phyloP scores from a whole-genome alignment of 1,140 invertebrate genomes.

The Plectrocnemia conspersa region DNA sequence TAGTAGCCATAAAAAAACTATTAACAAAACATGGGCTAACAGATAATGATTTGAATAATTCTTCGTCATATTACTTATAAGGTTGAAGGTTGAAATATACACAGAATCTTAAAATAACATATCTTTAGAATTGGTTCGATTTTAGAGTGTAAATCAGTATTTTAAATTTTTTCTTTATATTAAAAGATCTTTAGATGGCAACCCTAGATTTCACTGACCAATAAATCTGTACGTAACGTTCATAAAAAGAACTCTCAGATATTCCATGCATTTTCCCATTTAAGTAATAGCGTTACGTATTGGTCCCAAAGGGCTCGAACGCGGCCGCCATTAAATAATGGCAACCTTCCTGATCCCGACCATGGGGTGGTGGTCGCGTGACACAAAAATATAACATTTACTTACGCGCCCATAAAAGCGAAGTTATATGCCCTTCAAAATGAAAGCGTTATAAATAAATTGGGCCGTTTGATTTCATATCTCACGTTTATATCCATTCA shows the following conservation, averaged over 20 bases:
- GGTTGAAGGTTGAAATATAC: too few relatives aligned
- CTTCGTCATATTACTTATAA: too few relatives aligned
- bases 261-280: slow-evolving; percentile 31
- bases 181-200: too few relatives aligned
- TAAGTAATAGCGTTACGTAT: slow-evolving; percentile 36
- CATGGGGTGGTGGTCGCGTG: slow-evolving; percentile 24
- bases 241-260: slow-evolving; percentile 11
- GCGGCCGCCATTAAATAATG: slow-evolving; percentile 33
- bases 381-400: slow-evolving; percentile 36
- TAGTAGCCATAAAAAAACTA: too few relatives aligned
- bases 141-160: too few relatives aligned
- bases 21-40: too few relatives aligned
- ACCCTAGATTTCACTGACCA: too few relatives aligned
- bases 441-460: slow-evolving; percentile 35
- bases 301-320: slow-evolving; percentile 28
- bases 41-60: too few relatives aligned
- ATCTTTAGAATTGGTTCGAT: too few relatives aligned
- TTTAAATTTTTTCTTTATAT: too few relatives aligned
- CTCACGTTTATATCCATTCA: slow-evolving; percentile 33
- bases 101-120: too few relatives aligned
- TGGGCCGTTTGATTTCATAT: slow-evolving; percentile 35
- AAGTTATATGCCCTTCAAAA: slow-evolving; percentile 35
- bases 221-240: slow-evolving; percentile 14
- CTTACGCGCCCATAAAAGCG: slow-evolving; percentile 29
- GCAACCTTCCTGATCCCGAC: slow-evolving; percentile 23